Evolutionary conservation across 2,113 vertebrate genomes (phyloP), one percentile per base, ranked within the genome.

Genomic region (Anser brachyrhynchus): DNA sequence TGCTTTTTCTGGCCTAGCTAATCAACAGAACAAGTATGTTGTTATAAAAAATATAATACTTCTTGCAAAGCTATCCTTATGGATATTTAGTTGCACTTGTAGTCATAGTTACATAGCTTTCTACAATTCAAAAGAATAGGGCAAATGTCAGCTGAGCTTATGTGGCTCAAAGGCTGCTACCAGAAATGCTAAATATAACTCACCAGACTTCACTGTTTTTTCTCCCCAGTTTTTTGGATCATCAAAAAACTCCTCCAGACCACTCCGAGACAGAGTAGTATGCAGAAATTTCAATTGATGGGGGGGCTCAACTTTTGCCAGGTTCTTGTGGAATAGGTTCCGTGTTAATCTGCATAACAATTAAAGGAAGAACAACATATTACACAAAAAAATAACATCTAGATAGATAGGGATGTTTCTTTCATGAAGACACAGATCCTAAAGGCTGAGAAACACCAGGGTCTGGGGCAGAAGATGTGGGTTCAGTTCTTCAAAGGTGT

Each of bases 211-310:
- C 1, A 99, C 98, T 3, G 74, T 98, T 80, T 83, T 57, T 97
- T 99, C 98, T 67, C 99, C 99, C 99, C 99, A 99, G 79, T 99
- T 99, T 94, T 97, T 98, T 26, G 99, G 98, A 25, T 98, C 85
- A 98, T 99, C 99, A 96, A 99, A 99, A 96, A 99, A 99, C 71
- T 99, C 99, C 19, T 99, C 98, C 33, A 99, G 98, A 16, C 99
- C 99, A 92, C 94, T 98, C 37, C 43, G 98, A 88, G 97, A 96
- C 57, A 95, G 29, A 22, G 98, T 98, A 4, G 98, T 98, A 90
- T 99, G 99, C 87, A 99, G 65, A 15, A 96, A 74, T 79, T 96
- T 97, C 93, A 94, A 90, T 25, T 97, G 97, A 55, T 12, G 35
- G 62, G 94, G 21, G 12, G 84, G 80, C 75, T 94, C 78, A 11